These are phyloP conservation scores for Zeuzera pyrina DNA, from an alignment of 2,888 invertebrate species.

Conservation along the genomic window DNA sequence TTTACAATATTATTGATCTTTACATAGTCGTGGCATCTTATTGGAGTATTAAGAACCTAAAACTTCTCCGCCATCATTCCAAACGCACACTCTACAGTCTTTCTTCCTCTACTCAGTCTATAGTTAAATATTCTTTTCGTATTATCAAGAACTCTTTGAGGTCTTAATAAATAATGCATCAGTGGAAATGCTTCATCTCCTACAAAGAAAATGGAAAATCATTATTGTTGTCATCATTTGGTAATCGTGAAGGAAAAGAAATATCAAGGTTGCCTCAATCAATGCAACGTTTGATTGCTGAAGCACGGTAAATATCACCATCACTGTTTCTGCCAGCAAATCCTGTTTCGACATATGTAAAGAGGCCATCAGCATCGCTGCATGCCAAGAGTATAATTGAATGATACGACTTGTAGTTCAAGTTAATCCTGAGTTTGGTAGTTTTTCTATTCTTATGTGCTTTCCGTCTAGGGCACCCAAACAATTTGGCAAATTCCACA, in stretches of 20 bases:
- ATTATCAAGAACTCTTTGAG: neutral
- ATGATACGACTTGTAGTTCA: slow-evolving; percentile 24
- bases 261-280: no score
- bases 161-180: no score
- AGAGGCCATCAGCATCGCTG: slow-evolving; percentile 25
- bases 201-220: no score
- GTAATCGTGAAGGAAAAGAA: no score
- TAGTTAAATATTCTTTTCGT: neutral
- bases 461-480: slow-evolving; percentile 23
- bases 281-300: neutral
- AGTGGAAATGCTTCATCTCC: no score
- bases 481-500: slow-evolving; percentile 25
- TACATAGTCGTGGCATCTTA: neutral
- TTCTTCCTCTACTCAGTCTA: neutral
- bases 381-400: slow-evolving; percentile 25
- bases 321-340: slow-evolving; percentile 17
- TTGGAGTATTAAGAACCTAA: neutral
- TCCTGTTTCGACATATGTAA: slow-evolving; percentile 25
- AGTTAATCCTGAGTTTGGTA: slow-evolving; percentile 21
- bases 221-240: no score
- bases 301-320: neutral
- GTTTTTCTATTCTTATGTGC: slow-evolving; percentile 22
- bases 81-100: neutral
- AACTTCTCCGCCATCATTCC: neutral
- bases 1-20: neutral